These are phyloP conservation scores for Belonocnema kinseyi DNA, from an alignment of 1,140 invertebrate genomes.

Conservation along the genomic window DNA sequence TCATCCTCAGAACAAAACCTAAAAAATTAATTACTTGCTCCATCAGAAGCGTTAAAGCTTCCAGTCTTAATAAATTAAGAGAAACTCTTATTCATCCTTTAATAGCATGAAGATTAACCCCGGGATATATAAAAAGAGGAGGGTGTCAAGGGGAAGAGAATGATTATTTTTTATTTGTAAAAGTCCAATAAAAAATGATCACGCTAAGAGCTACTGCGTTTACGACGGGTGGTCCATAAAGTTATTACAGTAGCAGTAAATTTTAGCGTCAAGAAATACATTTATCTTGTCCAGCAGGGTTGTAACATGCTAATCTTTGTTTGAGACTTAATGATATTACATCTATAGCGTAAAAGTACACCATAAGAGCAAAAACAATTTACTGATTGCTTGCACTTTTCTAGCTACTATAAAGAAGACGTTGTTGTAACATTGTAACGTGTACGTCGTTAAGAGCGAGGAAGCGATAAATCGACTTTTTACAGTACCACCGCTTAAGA, in stretches of 20 bases:
- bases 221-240: conserved; percentile 20
- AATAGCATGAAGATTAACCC: conserved; percentile 3
- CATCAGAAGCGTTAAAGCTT: conserved; percentile 14
- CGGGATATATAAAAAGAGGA: not conserved
- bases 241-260: conserved; percentile 32
- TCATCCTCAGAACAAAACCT: conserved; percentile 8
- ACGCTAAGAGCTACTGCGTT: not conserved
- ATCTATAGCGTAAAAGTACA: not conserved
- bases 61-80: conserved; percentile 4
- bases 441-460: no score
- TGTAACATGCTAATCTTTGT: conserved; percentile 16
- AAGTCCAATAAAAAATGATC: conserved; percentile 29
- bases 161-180: not conserved
- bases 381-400: no score
- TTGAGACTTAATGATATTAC: not conserved
- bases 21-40: conserved; percentile 7
- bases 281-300: not conserved
- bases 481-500: no score
- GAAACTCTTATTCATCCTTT: conserved; percentile 2
- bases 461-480: no score
- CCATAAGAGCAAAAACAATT: not conserved
- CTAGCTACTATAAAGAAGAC: no score
- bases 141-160: not conserved
- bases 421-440: no score
- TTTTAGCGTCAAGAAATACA: conserved; percentile 31